Conservation (phyloP, 1,140 invertebrate species). For the Drosophila pandora region DNA sequence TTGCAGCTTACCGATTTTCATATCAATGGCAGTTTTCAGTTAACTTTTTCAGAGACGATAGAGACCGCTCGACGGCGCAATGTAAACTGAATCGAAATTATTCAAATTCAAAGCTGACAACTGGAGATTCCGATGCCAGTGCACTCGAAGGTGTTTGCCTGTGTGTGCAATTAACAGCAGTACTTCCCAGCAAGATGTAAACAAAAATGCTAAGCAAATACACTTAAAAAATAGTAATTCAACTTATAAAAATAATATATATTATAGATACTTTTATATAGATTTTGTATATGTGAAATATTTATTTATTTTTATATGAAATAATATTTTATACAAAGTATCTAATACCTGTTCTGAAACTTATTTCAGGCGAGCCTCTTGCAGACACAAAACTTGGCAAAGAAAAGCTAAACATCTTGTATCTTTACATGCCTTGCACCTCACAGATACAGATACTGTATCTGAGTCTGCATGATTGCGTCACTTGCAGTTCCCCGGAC, state of each 20-base stretch:
- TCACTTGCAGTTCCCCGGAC: conserved; percentile 12
- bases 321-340: neutral
- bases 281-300: neutral
- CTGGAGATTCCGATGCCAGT: conserved; percentile 54
- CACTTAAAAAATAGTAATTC: neutral
- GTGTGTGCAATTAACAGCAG: conserved; percentile 52
- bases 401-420: conserved; percentile 1
- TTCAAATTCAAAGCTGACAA: conserved; percentile 64
- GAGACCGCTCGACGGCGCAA: conserved; percentile 44
- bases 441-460: neutral
- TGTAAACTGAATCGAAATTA: conserved; percentile 71
- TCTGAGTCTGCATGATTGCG: conserved; percentile 22
- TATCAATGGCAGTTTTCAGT: conserved; percentile 22
- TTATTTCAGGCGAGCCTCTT: conserved; percentile 7
- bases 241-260: neutral
- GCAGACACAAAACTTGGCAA: neutral
- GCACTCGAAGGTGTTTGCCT: conserved; percentile 41
- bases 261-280: neutral
- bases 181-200: conserved; percentile 14
- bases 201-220: conserved; percentile 6
- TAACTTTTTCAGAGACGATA: conserved; percentile 33
- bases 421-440: conserved; percentile 14
- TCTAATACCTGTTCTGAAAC: neutral
- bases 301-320: neutral
- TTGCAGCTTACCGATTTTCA: conserved; percentile 72